Conservation (phyloP, 2,888 invertebrate species). For the Cenopis cana region DNA sequence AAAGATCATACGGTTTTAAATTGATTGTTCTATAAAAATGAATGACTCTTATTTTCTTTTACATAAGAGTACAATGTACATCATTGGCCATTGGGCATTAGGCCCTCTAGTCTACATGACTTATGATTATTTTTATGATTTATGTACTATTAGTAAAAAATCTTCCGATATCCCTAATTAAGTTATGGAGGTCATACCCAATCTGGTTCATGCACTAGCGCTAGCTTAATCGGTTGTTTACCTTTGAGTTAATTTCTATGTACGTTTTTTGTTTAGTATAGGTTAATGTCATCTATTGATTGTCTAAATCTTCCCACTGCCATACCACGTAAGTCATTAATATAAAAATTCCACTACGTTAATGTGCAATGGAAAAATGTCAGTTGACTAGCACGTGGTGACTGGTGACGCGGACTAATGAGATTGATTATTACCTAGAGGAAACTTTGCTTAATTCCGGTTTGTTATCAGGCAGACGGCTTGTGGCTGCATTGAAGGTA, state of each 20-base stretch:
- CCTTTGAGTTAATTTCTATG: neutral
- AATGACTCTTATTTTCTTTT: too few relatives aligned
- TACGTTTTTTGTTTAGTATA: neutral
- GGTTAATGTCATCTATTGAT: conserved; percentile 8
- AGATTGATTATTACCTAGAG: conserved; percentile 16
- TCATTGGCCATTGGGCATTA: too few relatives aligned
- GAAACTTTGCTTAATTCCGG: conserved; percentile 40
- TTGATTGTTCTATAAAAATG: too few relatives aligned
- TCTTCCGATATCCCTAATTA: neutral
- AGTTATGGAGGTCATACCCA: neutral
- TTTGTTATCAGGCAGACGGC: conserved; percentile 10
- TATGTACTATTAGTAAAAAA: neutral
- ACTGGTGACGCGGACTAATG: conserved; percentile 22
- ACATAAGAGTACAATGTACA: too few relatives aligned
- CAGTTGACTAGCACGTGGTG: conserved; percentile 55
- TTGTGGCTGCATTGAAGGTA: conserved; percentile 2
- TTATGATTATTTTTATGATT: too few relatives aligned
- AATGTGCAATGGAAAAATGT: conserved; percentile 67
- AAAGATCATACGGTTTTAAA: too few relatives aligned
- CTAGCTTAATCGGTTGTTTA: neutral
- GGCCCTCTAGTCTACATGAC: too few relatives aligned
- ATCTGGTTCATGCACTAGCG: neutral
- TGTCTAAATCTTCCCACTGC: conserved; percentile 24
- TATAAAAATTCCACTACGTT: conserved; percentile 60
- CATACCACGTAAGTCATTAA: conserved; percentile 13